Percentiles rank a stretch among this genome's conserved stretches.
phyloP scores from a whole-genome alignment of 2,797 vertebrate species.

The Tachyglossus aculeatus region DNA sequence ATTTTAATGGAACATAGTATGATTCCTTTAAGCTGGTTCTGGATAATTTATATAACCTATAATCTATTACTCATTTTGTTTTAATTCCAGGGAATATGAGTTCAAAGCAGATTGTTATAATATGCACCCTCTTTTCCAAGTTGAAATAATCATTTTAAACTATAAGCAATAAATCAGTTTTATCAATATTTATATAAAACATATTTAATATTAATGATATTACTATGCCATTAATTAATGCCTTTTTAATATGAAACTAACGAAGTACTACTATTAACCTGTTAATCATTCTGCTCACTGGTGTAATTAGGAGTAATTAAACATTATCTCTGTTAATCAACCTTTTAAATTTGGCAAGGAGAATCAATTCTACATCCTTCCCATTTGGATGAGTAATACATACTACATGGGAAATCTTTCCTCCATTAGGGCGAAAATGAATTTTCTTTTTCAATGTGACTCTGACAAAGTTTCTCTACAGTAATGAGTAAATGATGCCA shows the following conservation, averaged over 20 bases:
- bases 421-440: constrained; percentile 1
- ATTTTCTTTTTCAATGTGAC: background rate
- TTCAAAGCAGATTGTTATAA: background rate
- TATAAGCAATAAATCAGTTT: constrained; percentile 10
- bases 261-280: constrained; percentile 2
- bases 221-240: constrained; percentile 3
- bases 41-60: background rate
- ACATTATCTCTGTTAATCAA: constrained; percentile 21
- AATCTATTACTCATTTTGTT: constrained; percentile 1
- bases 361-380: constrained; percentile 18
- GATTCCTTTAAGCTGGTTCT: background rate
- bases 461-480: background rate
- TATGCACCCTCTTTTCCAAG: background rate
- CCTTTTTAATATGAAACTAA: constrained; percentile 20
- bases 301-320: constrained; percentile 29
- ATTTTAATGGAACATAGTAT: background rate
- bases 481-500: background rate
- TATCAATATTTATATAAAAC: constrained; percentile 14
- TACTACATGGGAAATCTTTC: background rate
- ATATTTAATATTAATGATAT: constrained; percentile 5
- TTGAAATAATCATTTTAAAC: constrained; percentile 18
- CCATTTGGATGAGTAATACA: constrained; percentile 15
- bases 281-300: constrained; percentile 1
- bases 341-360: constrained; percentile 10
- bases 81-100: background rate